Percentiles rank a stretch among this genome's conserved stretches.
phyloP scores from a whole-genome alignment of 2,888 invertebrate genomes.

The Lycophotia porphyrea region DNA sequence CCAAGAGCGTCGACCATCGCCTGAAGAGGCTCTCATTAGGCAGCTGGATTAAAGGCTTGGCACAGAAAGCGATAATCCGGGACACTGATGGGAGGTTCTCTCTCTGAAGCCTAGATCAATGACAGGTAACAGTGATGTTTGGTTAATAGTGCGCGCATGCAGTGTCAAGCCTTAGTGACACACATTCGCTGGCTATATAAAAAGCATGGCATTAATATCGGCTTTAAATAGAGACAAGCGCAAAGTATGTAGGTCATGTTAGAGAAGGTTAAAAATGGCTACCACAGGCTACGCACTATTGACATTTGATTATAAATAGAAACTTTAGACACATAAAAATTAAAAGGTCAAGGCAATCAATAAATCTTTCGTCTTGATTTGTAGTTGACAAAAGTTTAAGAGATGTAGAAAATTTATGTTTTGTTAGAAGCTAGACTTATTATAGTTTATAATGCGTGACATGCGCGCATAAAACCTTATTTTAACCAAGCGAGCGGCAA shows the following conservation, averaged over 20 bases:
- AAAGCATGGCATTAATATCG: slow-evolving; percentile 26
- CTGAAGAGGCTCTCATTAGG: not conserved
- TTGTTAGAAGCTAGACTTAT: not conserved
- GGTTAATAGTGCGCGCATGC: not conserved
- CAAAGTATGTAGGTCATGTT: slow-evolving; percentile 47
- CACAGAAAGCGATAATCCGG: not conserved
- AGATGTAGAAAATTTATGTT: not conserved
- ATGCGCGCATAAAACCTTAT: not conserved
- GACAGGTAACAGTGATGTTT: not conserved
- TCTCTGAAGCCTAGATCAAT: not conserved
- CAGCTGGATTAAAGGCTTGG: not conserved
- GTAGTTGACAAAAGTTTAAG: not conserved
- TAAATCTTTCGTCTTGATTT: not conserved
- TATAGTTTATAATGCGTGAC: not conserved
- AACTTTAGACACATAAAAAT: not conserved
- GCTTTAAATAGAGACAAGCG: slow-evolving; percentile 35
- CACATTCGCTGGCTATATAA: slow-evolving; percentile 1
- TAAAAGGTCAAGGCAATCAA: slow-evolving; percentile 8
- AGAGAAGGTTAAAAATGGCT: slow-evolving; percentile 19
- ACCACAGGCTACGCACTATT: not conserved
- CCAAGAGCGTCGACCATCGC: not conserved
- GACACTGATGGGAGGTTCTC: too few relatives aligned
- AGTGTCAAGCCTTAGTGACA: slow-evolving; percentile 18
- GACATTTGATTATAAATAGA: slow-evolving; percentile 4
- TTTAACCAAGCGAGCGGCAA: not conserved